A percentile compares a stretch with the other conserved stretches of the same genome.
phyloP scores from a whole-genome alignment of 2,113 vertebrate genomes.

The Hippocampus zosterae region DNA sequence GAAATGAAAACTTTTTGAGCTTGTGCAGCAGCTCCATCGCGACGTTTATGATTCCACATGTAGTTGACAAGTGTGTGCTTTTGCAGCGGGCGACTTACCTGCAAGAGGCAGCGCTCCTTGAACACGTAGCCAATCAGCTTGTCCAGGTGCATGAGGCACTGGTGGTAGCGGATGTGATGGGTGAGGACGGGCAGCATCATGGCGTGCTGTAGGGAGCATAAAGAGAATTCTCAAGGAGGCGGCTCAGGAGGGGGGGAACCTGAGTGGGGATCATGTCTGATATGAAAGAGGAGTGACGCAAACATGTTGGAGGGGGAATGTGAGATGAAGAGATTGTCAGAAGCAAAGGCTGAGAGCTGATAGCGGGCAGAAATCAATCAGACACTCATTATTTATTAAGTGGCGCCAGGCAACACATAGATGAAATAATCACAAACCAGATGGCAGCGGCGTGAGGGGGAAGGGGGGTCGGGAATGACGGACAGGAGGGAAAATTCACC shows the following conservation, averaged over 20 bases:
- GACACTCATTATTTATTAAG: conserved; percentile 73
- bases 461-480: conserved; percentile 16
- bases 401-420: conserved; percentile 59
- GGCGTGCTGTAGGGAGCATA: conserved; percentile 79
- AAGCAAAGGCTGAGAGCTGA: conserved; percentile 25
- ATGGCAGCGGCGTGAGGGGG: conserved; percentile 37
- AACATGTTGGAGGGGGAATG: conserved; percentile 34
- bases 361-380: conserved; percentile 66
- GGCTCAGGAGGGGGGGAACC: neutral
- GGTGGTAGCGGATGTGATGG: conserved; percentile 99
- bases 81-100: conserved; percentile 73
- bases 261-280: conserved; percentile 19
- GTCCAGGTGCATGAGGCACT: conserved; percentile 97
- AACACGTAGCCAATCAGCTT: conserved; percentile 92
- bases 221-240: conserved; percentile 16
- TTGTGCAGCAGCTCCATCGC: neutral
- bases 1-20: neutral
- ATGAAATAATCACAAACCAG: conserved; percentile 68
- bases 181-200: conserved; percentile 99
- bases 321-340: conserved; percentile 40
- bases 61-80: neutral
- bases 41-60: neutral
- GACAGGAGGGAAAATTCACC: conserved; percentile 46
- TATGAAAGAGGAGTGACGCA: conserved; percentile 19
- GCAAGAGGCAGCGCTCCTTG: conserved; percentile 91